phyloP scores from a whole-genome alignment of 2,797 vertebrate species.

The Enteromius trimaculatus region DNA sequence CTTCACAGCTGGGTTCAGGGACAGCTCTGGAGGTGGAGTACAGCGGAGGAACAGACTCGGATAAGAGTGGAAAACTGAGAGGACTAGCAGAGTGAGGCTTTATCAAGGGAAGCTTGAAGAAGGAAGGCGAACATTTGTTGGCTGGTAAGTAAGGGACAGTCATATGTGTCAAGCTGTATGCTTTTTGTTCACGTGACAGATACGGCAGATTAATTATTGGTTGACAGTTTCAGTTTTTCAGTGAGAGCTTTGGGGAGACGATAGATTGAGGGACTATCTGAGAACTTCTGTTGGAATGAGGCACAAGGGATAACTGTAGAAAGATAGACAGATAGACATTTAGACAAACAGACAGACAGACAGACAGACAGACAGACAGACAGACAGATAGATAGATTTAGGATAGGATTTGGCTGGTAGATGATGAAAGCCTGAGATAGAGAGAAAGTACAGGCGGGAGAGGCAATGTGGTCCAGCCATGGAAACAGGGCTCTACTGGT shows the following conservation, averaged over 20 bases:
- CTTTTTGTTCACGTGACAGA: not conserved
- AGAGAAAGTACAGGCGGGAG: conserved; percentile 53
- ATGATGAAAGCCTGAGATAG: conserved; percentile 44
- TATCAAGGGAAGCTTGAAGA: conserved; percentile 38
- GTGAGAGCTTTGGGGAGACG: not conserved
- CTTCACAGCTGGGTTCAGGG: conserved; percentile 13
- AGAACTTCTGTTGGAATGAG: not conserved
- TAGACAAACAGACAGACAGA: not conserved
- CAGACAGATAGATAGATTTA: not conserved
- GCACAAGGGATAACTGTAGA: not conserved
- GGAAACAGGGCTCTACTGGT: conserved; percentile 72
- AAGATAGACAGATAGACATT: not conserved
- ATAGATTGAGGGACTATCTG: not conserved
- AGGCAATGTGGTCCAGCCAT: conserved; percentile 70
- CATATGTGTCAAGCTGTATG: not conserved
- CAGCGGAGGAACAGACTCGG: conserved; percentile 47
- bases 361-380: not conserved
- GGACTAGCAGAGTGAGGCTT: conserved; percentile 22
- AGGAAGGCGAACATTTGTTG: conserved; percentile 34
- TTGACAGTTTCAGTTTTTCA: not conserved
- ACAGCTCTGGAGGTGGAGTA: conserved; percentile 50
- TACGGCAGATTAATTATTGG: conserved; percentile 1
- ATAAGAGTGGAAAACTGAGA: conserved; percentile 16
- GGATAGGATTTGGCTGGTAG: conserved; percentile 14
- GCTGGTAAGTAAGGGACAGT: conserved; percentile 53